A percentile compares a stretch with the other conserved stretches of the same genome.
phyloP scores from a whole-genome alignment of 2,113 vertebrate species.

The Meleagris gallopavo region DNA sequence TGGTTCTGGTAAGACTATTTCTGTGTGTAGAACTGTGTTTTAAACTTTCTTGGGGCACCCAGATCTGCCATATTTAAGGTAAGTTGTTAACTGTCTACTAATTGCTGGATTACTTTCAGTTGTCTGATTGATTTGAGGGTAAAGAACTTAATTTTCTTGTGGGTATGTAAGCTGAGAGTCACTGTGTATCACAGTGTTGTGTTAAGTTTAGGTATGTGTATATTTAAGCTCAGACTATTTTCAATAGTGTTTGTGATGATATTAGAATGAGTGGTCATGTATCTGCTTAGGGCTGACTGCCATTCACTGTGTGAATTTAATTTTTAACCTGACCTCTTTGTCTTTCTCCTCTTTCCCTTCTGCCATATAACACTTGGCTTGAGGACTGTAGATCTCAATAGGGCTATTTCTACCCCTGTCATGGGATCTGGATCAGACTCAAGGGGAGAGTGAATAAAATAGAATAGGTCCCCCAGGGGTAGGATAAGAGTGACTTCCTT shows the following conservation, averaged over 20 bases:
- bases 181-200: not conserved
- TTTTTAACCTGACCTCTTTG: slow-evolving; percentile 25
- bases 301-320: not conserved
- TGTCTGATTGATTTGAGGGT: not conserved
- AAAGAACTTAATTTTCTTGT: not conserved
- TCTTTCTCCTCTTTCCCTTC: not conserved
- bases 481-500: not conserved
- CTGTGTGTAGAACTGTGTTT: too few relatives aligned
- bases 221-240: not conserved
- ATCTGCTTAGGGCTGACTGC: not conserved
- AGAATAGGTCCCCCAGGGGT: not conserved
- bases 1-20: too few relatives aligned
- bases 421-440: not conserved
- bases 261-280: not conserved
- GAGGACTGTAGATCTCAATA: not conserved
- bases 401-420: not conserved
- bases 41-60: too few relatives aligned
- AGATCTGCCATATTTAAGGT: too few relatives aligned
- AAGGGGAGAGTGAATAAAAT: not conserved
- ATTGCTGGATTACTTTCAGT: not conserved
- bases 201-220: not conserved
- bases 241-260: not conserved
- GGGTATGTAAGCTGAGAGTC: not conserved
- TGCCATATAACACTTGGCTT: not conserved
- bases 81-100: not conserved